Evolutionary conservation across 1,140 invertebrate genomes (phyloP).

Genomic region (Panagrolaimus sp.): DNA sequence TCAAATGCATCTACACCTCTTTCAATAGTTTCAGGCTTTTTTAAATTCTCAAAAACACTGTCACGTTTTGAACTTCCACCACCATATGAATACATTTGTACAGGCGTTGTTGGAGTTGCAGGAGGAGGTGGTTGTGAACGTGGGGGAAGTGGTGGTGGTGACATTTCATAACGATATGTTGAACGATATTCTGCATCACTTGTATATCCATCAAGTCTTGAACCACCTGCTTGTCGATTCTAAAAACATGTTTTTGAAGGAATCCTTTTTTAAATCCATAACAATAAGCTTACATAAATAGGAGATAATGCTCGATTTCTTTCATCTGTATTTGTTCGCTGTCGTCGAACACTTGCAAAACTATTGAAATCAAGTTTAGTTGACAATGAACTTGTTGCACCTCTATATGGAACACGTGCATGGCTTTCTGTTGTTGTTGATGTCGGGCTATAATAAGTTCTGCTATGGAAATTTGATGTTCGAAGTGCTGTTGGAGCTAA

Average conservation of each 20-base stretch:
- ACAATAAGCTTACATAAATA: not conserved
- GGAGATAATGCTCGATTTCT: not conserved
- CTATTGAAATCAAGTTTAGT: not conserved
- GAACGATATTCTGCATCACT: slow-evolving; percentile 7
- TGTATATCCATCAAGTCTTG: not conserved
- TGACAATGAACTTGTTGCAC: not conserved
- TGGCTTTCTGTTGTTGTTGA: not conserved
- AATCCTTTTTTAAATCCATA: too few relatives aligned
- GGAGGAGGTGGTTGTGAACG: not conserved
- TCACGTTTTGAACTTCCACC: too few relatives aligned
- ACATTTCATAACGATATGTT: not conserved
- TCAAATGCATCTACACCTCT: too few relatives aligned
- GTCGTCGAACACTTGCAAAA: not conserved
- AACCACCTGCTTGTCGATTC: not conserved
- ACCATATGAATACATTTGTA: too few relatives aligned
- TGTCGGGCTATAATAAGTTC: not conserved
- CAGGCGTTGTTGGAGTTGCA: too few relatives aligned
- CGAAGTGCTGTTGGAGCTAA: not conserved
- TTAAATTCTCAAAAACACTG: too few relatives aligned
- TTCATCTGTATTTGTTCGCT: not conserved
- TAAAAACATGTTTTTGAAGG: not conserved
- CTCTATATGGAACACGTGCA: not conserved
- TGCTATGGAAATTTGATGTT: not conserved
- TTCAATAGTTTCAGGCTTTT: too few relatives aligned
- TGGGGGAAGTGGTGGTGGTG: not conserved